A percentile compares a stretch with the other conserved stretches of the same genome.
Conservation (phyloP, 2,113 vertebrate genomes). For the Actenoides lindsayi region DNA sequence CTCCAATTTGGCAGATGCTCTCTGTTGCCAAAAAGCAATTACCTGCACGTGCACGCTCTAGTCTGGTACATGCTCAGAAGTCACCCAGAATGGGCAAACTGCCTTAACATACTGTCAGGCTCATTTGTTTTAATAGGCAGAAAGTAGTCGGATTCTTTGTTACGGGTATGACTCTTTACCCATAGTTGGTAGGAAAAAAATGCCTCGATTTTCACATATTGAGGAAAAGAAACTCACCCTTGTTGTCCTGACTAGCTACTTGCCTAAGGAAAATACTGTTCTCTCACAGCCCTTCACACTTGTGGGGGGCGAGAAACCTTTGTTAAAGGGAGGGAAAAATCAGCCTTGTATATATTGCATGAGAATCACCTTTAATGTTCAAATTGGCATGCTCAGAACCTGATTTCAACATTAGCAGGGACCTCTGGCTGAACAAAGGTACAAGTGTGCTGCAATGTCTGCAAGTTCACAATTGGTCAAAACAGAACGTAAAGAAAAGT, state of each 20-base stretch:
- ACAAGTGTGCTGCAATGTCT: neutral
- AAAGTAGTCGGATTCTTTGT: neutral
- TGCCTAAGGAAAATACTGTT: neutral
- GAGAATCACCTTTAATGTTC: neutral
- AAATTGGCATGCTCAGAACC: neutral
- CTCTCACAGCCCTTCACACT: neutral
- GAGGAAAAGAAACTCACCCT: neutral
- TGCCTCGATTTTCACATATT: neutral
- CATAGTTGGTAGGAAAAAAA: neutral
- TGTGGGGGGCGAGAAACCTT: neutral
- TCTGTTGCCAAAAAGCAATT: neutral
- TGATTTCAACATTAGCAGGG: neutral
- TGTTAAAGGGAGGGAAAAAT: neutral
- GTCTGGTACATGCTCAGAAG: neutral
- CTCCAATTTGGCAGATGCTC: neutral
- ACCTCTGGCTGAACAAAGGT: neutral
- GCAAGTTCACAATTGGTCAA: neutral
- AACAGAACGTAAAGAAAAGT: neutral
- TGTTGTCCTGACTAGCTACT: neutral
- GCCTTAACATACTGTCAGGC: neutral
- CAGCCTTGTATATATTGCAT: neutral
- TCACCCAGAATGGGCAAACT: neutral
- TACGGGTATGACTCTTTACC: neutral
- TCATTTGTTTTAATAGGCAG: neutral
- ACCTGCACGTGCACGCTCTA: neutral